Evolutionary conservation across 1,140 invertebrate species (phyloP).

Genomic region (Caenorhabditis brenneri): DNA sequence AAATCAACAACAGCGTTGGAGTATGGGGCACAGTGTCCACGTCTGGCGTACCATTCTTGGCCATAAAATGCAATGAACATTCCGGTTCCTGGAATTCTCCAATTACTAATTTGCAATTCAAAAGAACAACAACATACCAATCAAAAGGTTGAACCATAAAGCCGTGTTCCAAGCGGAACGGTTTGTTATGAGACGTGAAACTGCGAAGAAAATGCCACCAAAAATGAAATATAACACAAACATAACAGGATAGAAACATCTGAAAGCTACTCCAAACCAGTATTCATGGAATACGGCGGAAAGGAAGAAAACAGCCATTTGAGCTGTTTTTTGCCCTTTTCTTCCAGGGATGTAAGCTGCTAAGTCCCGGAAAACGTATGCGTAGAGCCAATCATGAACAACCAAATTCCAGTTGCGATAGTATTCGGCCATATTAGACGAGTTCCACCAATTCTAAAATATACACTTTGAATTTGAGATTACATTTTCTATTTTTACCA

Average conservation of each 20-base stretch:
- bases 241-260: conserved; percentile 86
- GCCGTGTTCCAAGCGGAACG: conserved; percentile 65
- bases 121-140: conserved; percentile 53
- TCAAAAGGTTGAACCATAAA: conserved; percentile 69
- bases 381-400: conserved; percentile 91
- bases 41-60: conserved; percentile 68
- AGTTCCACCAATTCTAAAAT: conserved; percentile 90
- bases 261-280: conserved; percentile 79
- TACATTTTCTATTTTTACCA: conserved; percentile 52
- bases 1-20: conserved; percentile 48
- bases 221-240: conserved; percentile 74
- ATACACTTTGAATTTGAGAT: conserved; percentile 43
- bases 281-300: conserved; percentile 85
- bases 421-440: conserved; percentile 80
- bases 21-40: conserved; percentile 59
- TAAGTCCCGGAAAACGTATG: conserved; percentile 86
- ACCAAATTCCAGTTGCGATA: conserved; percentile 92
- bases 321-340: conserved; percentile 69
- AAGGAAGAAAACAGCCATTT: conserved; percentile 75
- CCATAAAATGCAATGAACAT: conserved; percentile 68
- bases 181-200: conserved; percentile 65
- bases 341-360: conserved; percentile 46
- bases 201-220: conserved; percentile 67
- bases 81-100: conserved; percentile 59
- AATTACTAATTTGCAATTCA: neutral